Base-by-base conservation (phyloP, 1,140 invertebrate genomes). In the Eubasilissa regina region DNA sequence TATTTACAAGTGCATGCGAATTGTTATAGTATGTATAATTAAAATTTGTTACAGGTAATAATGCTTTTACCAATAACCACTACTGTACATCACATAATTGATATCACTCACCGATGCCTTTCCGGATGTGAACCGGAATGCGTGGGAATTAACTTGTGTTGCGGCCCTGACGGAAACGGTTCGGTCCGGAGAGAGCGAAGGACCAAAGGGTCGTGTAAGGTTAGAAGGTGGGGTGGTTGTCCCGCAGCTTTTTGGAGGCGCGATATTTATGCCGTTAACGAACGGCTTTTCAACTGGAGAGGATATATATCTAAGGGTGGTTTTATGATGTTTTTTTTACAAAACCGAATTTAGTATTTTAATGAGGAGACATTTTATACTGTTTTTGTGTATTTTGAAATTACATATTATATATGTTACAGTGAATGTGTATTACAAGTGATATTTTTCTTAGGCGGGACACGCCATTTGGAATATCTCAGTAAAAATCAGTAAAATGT, bases 131-230 rank as follows among this genome's bases (percentile, higher is more conserved):
- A 45, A 55, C 51, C 55, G 73, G 73, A 60, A 58, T 70, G 78
- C 78, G 78, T 76, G 78, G 74, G 78, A 80, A 80, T 76, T 76
- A 80, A 75, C 78, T 76, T 72, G 68, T 80, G 78, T 76, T 15
- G 21, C 25, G 6, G 12, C 51, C 19, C 68, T 35, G 51, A 35
- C 68, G 68, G 68, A 55, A 73, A 21, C 15, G 60, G 13, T n/a
- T 44, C 35, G 44, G 35, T 17, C 35, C 35, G 64, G 64, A 21
- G 43, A 3, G n/a, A 7, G 3, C 60, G 7, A 44, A 45, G 64
- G n/a, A 15, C 10, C 64, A 15, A 47, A 68, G 64, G 64, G 64
- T 45, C 45, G 72, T 58, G 35, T 62, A 64, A 48, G 73, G 51
- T 53, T 45, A 19, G 43, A 44, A 10, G 21, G 60, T 7, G 75